Conservation (phyloP, 2,888 invertebrate genomes). For the Trimorus sp. region DNA sequence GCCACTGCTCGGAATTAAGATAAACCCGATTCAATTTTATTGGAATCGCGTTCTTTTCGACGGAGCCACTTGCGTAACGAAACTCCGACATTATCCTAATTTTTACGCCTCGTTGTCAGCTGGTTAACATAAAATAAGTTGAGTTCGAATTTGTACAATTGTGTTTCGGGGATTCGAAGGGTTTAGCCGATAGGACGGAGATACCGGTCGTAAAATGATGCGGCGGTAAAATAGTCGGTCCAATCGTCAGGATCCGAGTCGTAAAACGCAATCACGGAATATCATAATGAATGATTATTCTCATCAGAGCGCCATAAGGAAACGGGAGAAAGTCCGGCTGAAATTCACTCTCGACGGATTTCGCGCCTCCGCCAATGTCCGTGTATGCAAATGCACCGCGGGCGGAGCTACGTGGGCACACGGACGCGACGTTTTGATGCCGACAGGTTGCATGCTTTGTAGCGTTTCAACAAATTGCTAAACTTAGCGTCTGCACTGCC, state of each 20-base stretch:
- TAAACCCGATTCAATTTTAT: no score
- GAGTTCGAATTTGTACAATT: no score
- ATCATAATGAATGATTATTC: slow-evolving; percentile 40
- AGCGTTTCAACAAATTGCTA: slow-evolving; percentile 47
- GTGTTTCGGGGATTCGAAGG: no score
- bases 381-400: slow-evolving; percentile 25
- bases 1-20: no score
- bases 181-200: no score
- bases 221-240: no score
- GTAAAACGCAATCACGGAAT: slow-evolving; percentile 37
- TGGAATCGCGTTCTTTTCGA: no score
- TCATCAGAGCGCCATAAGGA: slow-evolving; percentile 52
- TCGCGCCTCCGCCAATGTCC: slow-evolving; percentile 43
- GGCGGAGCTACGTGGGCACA: slow-evolving; percentile 5
- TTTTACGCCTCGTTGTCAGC: no score
- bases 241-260: slow-evolving; percentile 6
- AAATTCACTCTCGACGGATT: slow-evolving; percentile 58
- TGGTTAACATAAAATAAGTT: no score
- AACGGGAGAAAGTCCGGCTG: slow-evolving; percentile 61
- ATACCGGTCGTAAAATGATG: no score
- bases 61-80: no score
- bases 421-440: slow-evolving; percentile 13
- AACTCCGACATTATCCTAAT: no score
- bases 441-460: slow-evolving; percentile 18
- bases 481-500: slow-evolving; percentile 35